phyloP scores from a whole-genome alignment of 2,888 invertebrate genomes.

The Coecobrya sp. region DNA sequence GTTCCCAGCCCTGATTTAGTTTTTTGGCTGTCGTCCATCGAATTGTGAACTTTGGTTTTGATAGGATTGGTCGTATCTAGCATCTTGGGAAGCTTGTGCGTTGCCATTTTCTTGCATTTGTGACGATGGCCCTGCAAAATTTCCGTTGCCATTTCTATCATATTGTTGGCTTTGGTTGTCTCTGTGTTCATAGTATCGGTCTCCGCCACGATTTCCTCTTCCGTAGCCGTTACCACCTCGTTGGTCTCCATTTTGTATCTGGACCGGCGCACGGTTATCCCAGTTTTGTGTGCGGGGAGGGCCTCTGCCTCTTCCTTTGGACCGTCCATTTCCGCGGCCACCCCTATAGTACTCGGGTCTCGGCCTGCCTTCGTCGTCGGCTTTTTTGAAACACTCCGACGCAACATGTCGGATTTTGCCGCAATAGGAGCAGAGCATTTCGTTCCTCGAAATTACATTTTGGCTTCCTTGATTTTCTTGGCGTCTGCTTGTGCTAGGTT shows the following conservation, averaged over 20 bases:
- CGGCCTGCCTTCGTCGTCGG: not conserved
- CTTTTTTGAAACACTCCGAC: not conserved
- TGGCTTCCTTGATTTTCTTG: not conserved
- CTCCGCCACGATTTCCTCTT: not conserved
- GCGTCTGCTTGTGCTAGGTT: not conserved
- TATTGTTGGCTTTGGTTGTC: not conserved
- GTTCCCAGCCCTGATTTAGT: no score
- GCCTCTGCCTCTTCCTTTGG: not conserved
- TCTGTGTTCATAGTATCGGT: not conserved
- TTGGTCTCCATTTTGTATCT: not conserved
- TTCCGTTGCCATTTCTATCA: not conserved
- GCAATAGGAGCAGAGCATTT: not conserved
- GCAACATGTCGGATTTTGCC: not conserved
- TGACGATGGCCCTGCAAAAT: not conserved
- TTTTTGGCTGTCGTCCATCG: no score
- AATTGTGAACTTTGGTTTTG: no score
- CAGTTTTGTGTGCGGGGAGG: not conserved
- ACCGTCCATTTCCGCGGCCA: no score
- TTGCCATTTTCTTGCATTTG: no score
- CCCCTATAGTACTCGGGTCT: no score
- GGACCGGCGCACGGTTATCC: not conserved
- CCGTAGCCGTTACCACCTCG: not conserved
- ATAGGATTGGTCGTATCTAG: no score
- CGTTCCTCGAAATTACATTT: not conserved
- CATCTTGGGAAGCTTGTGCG: no score